These are phyloP conservation scores for Smutsia temminckii DNA, from an alignment of 2,797 vertebrate species.

Conservation along the genomic window DNA sequence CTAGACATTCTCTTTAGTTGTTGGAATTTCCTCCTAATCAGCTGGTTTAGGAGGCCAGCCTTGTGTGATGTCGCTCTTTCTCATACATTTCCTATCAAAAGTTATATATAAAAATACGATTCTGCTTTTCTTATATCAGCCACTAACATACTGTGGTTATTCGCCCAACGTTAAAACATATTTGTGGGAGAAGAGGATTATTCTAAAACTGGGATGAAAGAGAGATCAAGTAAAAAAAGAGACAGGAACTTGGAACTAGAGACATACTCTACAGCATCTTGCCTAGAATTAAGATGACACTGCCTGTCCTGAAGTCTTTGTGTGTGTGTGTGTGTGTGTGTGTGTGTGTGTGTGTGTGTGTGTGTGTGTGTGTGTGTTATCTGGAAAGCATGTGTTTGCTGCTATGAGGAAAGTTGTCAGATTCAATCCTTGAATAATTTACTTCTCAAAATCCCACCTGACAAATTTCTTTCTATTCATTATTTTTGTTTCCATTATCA, in stretches of 20 bases:
- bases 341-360: not conserved
- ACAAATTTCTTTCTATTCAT: not conserved
- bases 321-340: not conserved
- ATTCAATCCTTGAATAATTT: slow-evolving; percentile 25
- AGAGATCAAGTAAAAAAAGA: not conserved
- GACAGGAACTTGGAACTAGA: not conserved
- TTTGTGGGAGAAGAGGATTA: slow-evolving; percentile 5
- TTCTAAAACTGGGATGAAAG: not conserved
- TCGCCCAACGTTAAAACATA: not conserved
- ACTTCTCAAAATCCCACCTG: not conserved
- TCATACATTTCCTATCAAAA: not conserved
- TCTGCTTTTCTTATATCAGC: slow-evolving; percentile 17
- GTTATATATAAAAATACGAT: not conserved
- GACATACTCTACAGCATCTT: not conserved
- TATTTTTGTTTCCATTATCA: slow-evolving; percentile 13
- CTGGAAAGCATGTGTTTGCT: not conserved
- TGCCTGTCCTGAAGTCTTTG: not conserved
- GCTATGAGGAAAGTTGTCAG: not conserved
- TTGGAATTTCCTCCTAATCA: not conserved
- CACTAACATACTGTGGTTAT: slow-evolving; percentile 22
- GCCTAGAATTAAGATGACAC: not conserved
- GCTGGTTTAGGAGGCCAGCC: not conserved
- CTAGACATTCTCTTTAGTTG: not conserved
- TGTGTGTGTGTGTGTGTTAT: not conserved
- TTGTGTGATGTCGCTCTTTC: not conserved